A percentile compares a stretch with the other conserved stretches of the same genome.
These are phyloP conservation scores for Thamnaconus septentrionalis DNA, from an alignment of 2,113 vertebrate species.

Conservation along the genomic window DNA sequence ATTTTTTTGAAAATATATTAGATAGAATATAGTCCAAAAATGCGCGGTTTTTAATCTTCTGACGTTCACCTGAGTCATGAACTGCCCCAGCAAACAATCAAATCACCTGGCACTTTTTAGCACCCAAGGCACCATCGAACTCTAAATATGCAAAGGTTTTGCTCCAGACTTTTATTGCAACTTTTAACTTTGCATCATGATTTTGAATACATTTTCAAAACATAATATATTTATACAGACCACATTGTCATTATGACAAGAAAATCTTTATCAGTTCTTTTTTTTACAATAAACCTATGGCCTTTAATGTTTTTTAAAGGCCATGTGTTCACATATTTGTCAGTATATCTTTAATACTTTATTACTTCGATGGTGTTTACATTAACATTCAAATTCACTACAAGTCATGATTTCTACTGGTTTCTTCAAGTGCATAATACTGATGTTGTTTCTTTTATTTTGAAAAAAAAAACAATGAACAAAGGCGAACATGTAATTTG, in stretches of 20 bases:
- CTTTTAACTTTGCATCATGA: constrained; percentile 58
- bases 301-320: constrained; percentile 18
- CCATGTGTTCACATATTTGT: constrained; percentile 25
- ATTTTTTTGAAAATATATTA: too few relatives aligned
- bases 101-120: neutral
- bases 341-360: constrained; percentile 32
- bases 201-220: constrained; percentile 39
- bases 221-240: constrained; percentile 40
- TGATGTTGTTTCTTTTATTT: constrained; percentile 41
- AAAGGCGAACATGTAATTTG: constrained; percentile 18
- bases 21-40: too few relatives aligned
- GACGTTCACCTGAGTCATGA: neutral
- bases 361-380: constrained; percentile 40
- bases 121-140: constrained; percentile 3
- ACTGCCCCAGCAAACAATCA: neutral
- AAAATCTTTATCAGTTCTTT: constrained; percentile 30
- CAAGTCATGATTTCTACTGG: constrained; percentile 39
- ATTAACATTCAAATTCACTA: constrained; percentile 63
- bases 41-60: too few relatives aligned
- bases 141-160: constrained; percentile 14
- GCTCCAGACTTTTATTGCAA: constrained; percentile 59
- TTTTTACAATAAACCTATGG: constrained; percentile 29
- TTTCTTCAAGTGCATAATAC: constrained; percentile 68
- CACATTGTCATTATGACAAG: constrained; percentile 26
- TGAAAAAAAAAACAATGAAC: constrained; percentile 16